Base-by-base conservation (phyloP, 2,888 invertebrate species). In the Bimastos eiseni region DNA sequence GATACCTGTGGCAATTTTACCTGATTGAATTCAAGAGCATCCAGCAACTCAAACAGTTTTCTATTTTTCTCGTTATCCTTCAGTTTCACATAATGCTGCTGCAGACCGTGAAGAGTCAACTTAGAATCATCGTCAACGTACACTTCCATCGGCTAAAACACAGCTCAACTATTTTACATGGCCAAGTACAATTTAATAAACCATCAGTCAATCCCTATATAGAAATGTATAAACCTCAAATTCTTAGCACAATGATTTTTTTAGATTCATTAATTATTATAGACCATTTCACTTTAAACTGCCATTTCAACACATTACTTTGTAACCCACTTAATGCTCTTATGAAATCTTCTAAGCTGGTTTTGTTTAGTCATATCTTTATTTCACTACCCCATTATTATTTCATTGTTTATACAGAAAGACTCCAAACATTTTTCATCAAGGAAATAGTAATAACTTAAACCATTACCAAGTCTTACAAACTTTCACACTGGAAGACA, bases 51-150 rank as follows among this genome's bases (percentile, higher is more conserved):
- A 96, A 99, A 99, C 24, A 99, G 96, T 95, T 99, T 99, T 95
- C 99, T 98, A 95, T 99, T 99, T 96, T 99, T 99, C 96, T 99
- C 99, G 95, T 98, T 98, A 95, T 99, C 99, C 96, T 99, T 99
- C 92, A 99, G 96, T 95, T 99, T 99, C 89, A 99, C 98, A 95
- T 99, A 99, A 96, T 99, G 99, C 94, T 99, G 99, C 95, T 99
- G 99, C 92, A 99, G 96, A 92, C 99, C 99, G 94, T 99, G 99
- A 93, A 99, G 96, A 0, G 99, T 99, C 93, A 99, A 96, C 96
- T 99, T 99, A 90, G 99, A 98, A 96, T 99, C 99, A 95, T 99
- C 99, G 94, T 99, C 99, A 88, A 99, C 99, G 95, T 99, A 99
- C 89, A 99, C 99, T 96, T 99, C 99, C 99, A 99, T 98, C 13